Base-by-base conservation (phyloP, 2,797 vertebrate genomes). In the Lithobates sylvaticus region DNA sequence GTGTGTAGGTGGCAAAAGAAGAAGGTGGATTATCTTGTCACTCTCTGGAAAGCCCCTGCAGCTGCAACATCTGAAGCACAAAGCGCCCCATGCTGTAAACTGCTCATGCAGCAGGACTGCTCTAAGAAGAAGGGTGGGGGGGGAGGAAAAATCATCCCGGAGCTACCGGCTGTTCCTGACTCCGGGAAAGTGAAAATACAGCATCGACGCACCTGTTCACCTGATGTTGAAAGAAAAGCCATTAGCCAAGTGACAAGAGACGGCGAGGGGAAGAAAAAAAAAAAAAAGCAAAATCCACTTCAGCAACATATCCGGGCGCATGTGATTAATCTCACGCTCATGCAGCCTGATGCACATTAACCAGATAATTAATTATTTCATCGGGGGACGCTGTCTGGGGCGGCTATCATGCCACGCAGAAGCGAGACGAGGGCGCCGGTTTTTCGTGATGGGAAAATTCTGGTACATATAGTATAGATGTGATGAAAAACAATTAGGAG, bases 301-400 rank as follows among this genome's bases (percentile, higher is more conserved):
- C 94, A 95, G 95, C 95, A 95, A 93, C 94, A 95, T 94, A 94
- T 93, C 93, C 94, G 93, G 91, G 90, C 90, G 92, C 96, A 94
- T 95, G 96, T 96, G 97, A 97, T 97, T 98, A 99, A 99, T 98
- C 96, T 97, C 96, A 93, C 95, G 95, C 95, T 96, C 93, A 91
- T 96, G 94, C 95, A 95, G 96, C 94, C 96, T 95, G 95, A 96
- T 96, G 96, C 96, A 96, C 97, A 98, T 99, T 98, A 98, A 97
- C 96, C 95, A 96, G 96, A 97, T 98, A 99, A 99, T 99, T 98
- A 98, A 98, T 98, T 97, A 97, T 97, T 98, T 98, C 97, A 97
- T 97, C 91, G 94, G 96, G 39, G 96, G 96, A 97, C 93, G 94
- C 94, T 91, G 92, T 95, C 93, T 95, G 95, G 85, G 39, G 95